Percentiles rank a stretch among this genome's conserved stretches.
phyloP scores from a whole-genome alignment of 2,888 invertebrate species.

The Thereva nobilitata region DNA sequence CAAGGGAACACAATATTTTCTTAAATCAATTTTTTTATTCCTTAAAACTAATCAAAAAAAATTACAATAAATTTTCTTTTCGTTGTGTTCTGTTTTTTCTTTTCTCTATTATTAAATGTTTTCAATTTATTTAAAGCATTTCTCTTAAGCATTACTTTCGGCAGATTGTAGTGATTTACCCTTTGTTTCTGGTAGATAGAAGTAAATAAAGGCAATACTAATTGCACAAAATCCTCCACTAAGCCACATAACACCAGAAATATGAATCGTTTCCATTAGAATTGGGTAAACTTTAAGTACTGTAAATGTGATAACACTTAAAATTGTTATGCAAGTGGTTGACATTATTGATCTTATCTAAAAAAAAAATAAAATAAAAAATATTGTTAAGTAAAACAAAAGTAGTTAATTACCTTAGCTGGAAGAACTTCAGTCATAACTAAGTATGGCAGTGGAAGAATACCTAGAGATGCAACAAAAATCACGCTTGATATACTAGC shows the following conservation, averaged over 20 bases:
- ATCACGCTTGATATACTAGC: constrained; percentile 50
- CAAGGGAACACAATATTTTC: too few relatives aligned
- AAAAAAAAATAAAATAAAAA: constrained; percentile 29
- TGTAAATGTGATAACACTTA: constrained; percentile 49
- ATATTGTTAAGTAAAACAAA: neutral
- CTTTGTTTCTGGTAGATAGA: constrained; percentile 53
- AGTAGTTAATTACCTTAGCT: constrained; percentile 47
- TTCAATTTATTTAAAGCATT: too few relatives aligned
- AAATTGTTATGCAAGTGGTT: constrained; percentile 47
- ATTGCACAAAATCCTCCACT: constrained; percentile 48
- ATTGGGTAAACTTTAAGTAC: constrained; percentile 52
- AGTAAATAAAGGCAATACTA: constrained; percentile 49
- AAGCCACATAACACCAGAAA: constrained; percentile 52
- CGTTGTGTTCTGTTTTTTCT: too few relatives aligned
- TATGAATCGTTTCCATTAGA: constrained; percentile 46
- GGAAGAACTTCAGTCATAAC: constrained; percentile 54
- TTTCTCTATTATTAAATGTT: too few relatives aligned
- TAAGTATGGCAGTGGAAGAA: constrained; percentile 51
- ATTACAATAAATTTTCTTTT: too few relatives aligned
- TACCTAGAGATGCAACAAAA: constrained; percentile 51
- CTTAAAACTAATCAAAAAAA: too few relatives aligned
- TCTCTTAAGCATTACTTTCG: too few relatives aligned
- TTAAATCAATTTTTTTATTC: too few relatives aligned
- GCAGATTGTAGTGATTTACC: constrained; percentile 48
- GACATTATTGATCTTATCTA: constrained; percentile 52